Percentiles rank a stretch among this genome's conserved stretches.
phyloP scores from a whole-genome alignment of 2,113 vertebrate genomes.

The Electrona antarctica region DNA sequence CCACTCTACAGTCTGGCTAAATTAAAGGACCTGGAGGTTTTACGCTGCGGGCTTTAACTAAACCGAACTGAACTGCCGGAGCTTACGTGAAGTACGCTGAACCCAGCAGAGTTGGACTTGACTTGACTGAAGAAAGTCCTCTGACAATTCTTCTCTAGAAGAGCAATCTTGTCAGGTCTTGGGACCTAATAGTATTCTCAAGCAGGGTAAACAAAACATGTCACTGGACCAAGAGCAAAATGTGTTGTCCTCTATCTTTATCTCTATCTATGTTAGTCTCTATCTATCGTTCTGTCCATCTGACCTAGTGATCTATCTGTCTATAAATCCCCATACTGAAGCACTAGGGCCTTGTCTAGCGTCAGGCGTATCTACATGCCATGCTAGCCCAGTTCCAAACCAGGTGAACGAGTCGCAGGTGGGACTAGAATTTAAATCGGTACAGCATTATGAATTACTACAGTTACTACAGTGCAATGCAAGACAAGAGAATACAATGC shows the following conservation, averaged over 20 bases:
- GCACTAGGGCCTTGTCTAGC: conserved; percentile 13
- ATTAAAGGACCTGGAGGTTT: conserved; percentile 27
- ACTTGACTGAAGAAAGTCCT: conserved; percentile 15
- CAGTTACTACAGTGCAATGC: conserved; percentile 16
- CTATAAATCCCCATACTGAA: conserved; percentile 25
- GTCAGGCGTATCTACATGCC: conserved; percentile 11
- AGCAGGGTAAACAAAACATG: conserved; percentile 13
- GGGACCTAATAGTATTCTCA: conserved; percentile 37
- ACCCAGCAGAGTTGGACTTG: conserved; percentile 33
- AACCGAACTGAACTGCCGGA: conserved; percentile 37
- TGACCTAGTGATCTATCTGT: too few relatives aligned
- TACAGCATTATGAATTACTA: conserved; percentile 5
- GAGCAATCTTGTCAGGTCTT: conserved; percentile 20
- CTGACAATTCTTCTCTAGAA: conserved; percentile 32
- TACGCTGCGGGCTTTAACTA: conserved; percentile 21
- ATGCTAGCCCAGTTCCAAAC: conserved; percentile 13
- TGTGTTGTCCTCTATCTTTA: too few relatives aligned
- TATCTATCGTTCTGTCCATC: too few relatives aligned
- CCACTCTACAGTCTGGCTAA: conserved; percentile 44
- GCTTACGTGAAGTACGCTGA: conserved; percentile 62
- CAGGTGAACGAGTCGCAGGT: not conserved
- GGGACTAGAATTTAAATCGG: conserved; percentile 3
- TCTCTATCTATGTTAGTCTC: too few relatives aligned
- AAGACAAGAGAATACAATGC: not conserved
- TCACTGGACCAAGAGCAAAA: conserved; percentile 21